A percentile compares a stretch with the other conserved stretches of the same genome.
Evolutionary conservation across 37 sponge, comb jelly and placozoan genomes (phyloP).

Genomic region (Tethya wilhelma): DNA sequence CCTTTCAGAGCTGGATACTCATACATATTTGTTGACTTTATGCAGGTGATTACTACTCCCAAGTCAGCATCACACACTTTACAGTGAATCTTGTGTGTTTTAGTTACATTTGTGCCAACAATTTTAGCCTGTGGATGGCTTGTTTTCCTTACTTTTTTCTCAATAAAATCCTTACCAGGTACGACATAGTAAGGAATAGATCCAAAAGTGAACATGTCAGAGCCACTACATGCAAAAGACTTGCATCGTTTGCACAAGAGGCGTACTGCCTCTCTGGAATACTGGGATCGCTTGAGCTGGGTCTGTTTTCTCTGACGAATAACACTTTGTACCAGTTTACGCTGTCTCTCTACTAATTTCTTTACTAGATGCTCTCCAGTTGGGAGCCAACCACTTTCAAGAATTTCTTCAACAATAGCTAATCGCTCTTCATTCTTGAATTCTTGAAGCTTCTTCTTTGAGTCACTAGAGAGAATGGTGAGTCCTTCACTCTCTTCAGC

Average conservation of each 20-base stretch:
- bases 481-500: slow-evolving; percentile 52
- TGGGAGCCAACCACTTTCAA: slow-evolving; percentile 32
- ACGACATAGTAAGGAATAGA: background rate
- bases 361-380: background rate
- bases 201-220: slow-evolving; percentile 28
- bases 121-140: background rate
- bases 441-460: slow-evolving; percentile 24
- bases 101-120: background rate
- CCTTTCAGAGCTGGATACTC: slow-evolving; percentile 70
- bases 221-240: slow-evolving; percentile 45
- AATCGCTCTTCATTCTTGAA: slow-evolving; percentile 21
- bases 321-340: background rate
- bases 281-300: background rate
- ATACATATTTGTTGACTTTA: slow-evolving; percentile 15
- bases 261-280: background rate
- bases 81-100: slow-evolving; percentile 57
- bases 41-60: slow-evolving; percentile 55
- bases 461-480: slow-evolving; percentile 44
- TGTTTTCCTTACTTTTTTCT: background rate
- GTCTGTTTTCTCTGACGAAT: background rate
- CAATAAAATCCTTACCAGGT: background rate
- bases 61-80: slow-evolving; percentile 49
- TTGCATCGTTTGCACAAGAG: slow-evolving; percentile 60
- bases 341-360: background rate
- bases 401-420: slow-evolving; percentile 1